A percentile compares a stretch with the other conserved stretches of the same genome.
phyloP scores from a whole-genome alignment of 2,888 invertebrate genomes.

The Lasioglossum calceatum region DNA sequence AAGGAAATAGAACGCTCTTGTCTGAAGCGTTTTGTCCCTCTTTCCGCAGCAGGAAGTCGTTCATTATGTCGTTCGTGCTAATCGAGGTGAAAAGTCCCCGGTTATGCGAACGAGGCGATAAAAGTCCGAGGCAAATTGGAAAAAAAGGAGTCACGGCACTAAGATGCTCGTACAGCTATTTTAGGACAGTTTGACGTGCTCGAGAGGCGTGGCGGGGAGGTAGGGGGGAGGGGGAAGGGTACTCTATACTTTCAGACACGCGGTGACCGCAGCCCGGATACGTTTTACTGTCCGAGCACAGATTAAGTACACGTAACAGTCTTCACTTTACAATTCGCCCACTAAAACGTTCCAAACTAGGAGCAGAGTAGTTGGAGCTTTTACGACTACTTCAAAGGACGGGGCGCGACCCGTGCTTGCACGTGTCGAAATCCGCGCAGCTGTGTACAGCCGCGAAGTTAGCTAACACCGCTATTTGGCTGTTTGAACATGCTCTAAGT shows the following conservation, averaged over 20 bases:
- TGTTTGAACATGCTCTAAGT: background rate
- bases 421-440: constrained; percentile 20
- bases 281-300: constrained; percentile 21
- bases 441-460: background rate
- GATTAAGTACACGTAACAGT: constrained; percentile 44
- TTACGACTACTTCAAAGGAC: constrained; percentile 55
- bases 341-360: constrained; percentile 47
- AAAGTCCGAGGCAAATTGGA: background rate
- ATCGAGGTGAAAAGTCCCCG: background rate
- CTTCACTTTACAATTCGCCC: constrained; percentile 39
- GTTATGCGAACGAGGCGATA: background rate
- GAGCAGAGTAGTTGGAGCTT: constrained; percentile 38
- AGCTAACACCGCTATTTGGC: constrained; percentile 6
- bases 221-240: background rate
- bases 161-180: constrained; percentile 4
- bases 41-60: background rate
- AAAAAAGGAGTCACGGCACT: background rate
- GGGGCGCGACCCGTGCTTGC: constrained; percentile 16
- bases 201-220: background rate
- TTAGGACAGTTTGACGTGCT: background rate
- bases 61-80: background rate
- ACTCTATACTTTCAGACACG: background rate
- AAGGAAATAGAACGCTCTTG: background rate
- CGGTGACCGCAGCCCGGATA: constrained; percentile 1
- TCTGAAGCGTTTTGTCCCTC: background rate